These are phyloP conservation scores for Strix uralensis DNA, from an alignment of 2,113 vertebrate genomes.

Conservation along the genomic window DNA sequence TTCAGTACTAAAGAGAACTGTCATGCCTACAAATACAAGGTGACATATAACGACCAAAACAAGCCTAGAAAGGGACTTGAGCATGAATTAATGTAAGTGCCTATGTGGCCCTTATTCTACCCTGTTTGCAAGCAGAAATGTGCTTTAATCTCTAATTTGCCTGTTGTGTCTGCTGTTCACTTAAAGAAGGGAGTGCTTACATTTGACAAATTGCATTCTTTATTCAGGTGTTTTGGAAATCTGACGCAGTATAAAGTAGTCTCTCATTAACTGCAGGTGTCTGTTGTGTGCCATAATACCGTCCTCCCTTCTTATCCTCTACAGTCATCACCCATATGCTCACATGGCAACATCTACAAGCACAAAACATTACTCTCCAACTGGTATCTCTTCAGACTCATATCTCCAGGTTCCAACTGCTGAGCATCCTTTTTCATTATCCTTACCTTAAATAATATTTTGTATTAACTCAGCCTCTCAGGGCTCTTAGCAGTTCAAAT, in stretches of 20 bases:
- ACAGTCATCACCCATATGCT: not conserved
- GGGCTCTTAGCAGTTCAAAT: not conserved
- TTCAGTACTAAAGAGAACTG: not conserved
- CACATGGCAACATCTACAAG: not conserved
- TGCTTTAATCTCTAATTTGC: not conserved
- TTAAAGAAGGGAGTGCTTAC: not conserved
- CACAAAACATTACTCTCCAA: not conserved
- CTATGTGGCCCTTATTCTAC: not conserved
- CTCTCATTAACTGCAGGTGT: not conserved
- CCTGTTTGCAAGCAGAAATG: not conserved
- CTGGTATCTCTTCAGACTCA: fast-evolving
- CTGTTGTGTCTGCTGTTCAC: not conserved
- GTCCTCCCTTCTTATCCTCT: not conserved
- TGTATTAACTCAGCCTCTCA: not conserved
- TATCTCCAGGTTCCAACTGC: not conserved
- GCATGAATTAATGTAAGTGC: not conserved
- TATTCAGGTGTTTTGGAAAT: not conserved
- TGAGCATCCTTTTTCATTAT: not conserved
- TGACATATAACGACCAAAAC: not conserved
- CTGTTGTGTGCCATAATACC: not conserved
- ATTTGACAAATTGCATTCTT: not conserved
- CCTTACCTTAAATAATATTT: not conserved
- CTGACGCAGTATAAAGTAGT: not conserved
- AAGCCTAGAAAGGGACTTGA: not conserved
- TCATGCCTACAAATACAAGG: not conserved